phyloP scores from a whole-genome alignment of 2,797 vertebrate genomes.

The Macropodus opercularis region DNA sequence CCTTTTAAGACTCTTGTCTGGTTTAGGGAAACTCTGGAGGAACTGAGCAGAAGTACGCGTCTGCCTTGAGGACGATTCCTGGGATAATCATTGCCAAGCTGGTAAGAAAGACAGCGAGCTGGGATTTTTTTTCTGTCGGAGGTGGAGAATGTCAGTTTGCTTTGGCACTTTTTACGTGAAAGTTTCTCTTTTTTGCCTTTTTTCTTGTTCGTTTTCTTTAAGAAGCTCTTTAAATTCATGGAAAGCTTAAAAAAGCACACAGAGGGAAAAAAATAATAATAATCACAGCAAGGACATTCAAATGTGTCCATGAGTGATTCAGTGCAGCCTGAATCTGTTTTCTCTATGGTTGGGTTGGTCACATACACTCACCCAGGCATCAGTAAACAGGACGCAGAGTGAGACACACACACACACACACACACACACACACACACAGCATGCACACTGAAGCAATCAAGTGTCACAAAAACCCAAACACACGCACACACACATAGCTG shows the following conservation, averaged over 20 bases:
- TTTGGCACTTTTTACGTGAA: conserved; percentile 64
- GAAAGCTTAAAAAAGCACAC: conserved; percentile 60
- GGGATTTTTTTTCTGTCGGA: conserved; percentile 29
- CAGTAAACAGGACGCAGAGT: conserved; percentile 46
- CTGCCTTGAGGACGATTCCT: conserved; percentile 55
- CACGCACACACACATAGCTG: conserved; percentile 13
- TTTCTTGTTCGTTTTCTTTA: conserved; percentile 45
- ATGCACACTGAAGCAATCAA: conserved; percentile 39
- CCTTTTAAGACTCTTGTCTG: conserved; percentile 70
- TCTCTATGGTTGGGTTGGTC: conserved; percentile 32
- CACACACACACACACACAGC: conserved; percentile 24
- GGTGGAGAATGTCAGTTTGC: conserved; percentile 62
- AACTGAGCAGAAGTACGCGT: conserved; percentile 31
- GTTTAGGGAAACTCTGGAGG: conserved; percentile 29
- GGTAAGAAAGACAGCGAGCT: conserved; percentile 26
- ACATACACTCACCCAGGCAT: conserved; percentile 21
- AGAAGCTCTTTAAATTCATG: conserved; percentile 40
- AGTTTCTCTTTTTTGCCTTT: conserved; percentile 61
- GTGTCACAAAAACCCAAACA: background rate
- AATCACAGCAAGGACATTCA: conserved; percentile 41
- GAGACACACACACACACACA: conserved; percentile 20
- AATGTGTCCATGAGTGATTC: conserved; percentile 30
- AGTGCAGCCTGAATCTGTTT: conserved; percentile 37
- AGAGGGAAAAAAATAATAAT: background rate
- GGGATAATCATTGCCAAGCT: conserved; percentile 60